phyloP scores from a whole-genome alignment of 1,140 invertebrate species.

The Paracyclopina nana region DNA sequence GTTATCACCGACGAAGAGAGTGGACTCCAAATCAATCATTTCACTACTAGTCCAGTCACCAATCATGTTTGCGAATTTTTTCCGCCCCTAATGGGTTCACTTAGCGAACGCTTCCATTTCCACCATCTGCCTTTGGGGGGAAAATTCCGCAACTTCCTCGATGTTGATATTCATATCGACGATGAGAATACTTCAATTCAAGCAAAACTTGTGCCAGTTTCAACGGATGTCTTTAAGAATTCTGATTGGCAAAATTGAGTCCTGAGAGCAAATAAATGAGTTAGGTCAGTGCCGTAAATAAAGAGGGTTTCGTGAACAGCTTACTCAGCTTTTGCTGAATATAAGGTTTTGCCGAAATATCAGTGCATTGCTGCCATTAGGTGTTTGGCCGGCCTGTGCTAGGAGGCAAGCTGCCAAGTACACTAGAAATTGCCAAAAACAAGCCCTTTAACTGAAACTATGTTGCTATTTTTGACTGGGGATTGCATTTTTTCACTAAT shows the following conservation, averaged over 20 bases:
- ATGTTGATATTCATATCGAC: neutral
- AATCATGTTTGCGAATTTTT: conserved; percentile 15
- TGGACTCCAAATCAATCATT: neutral
- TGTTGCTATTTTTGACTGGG: too few relatives aligned
- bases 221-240: neutral
- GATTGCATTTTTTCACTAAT: too few relatives aligned
- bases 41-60: conserved; percentile 5
- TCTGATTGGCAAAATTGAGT: neutral
- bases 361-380: too few relatives aligned
- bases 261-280: too few relatives aligned
- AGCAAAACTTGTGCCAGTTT: neutral
- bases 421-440: too few relatives aligned
- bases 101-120: neutral
- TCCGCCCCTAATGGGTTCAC: neutral
- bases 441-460: too few relatives aligned
- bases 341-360: too few relatives aligned
- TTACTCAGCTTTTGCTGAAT: too few relatives aligned
- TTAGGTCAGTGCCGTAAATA: too few relatives aligned
- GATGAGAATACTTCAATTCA: neutral
- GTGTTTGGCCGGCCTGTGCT: too few relatives aligned
- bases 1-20: conserved; percentile 7
- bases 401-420: too few relatives aligned
- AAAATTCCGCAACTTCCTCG: neutral
- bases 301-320: too few relatives aligned
- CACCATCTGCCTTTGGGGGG: conserved; percentile 2